phyloP scores from a whole-genome alignment of 2,113 vertebrate species.

The Centropristis striata region DNA sequence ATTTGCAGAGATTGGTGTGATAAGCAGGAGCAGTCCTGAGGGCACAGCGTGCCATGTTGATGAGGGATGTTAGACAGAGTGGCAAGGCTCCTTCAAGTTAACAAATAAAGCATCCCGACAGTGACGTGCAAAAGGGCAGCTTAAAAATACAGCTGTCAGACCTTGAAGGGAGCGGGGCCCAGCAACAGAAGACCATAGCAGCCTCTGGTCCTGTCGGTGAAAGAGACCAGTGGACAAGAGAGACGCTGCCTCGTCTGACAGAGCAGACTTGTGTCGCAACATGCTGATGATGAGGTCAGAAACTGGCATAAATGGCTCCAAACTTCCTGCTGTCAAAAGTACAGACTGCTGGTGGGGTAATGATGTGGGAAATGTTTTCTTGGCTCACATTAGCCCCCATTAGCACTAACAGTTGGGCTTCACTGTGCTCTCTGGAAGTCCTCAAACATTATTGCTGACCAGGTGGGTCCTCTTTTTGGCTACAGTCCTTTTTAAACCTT shows the following conservation, averaged over 20 bases:
- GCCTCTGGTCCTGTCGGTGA: conserved; percentile 18
- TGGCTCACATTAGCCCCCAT: conserved; percentile 39
- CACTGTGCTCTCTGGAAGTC: conserved; percentile 21
- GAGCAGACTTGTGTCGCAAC: neutral
- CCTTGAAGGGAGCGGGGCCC: conserved; percentile 19
- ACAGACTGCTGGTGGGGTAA: conserved; percentile 47
- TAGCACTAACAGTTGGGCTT: conserved; percentile 35
- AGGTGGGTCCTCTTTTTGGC: conserved; percentile 11
- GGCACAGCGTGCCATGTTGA: conserved; percentile 33
- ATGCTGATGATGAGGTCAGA: conserved; percentile 10
- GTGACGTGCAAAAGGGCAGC: conserved; percentile 34
- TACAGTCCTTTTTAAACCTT: neutral
- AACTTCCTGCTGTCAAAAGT: conserved; percentile 20
- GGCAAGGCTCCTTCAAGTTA: conserved; percentile 31
- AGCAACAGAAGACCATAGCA: neutral
- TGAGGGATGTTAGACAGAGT: conserved; percentile 43
- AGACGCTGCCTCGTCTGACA: neutral
- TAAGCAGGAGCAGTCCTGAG: conserved; percentile 49
- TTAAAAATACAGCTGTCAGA: conserved; percentile 40
- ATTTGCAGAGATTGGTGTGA: conserved; percentile 45
- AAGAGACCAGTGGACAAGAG: neutral
- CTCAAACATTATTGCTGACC: conserved; percentile 21
- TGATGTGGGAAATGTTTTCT: conserved; percentile 64
- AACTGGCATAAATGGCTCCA: conserved; percentile 33
- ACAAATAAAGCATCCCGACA: conserved; percentile 49